Conservation (phyloP, 2,113 vertebrate species). For the Lampris megalopsis region DNA sequence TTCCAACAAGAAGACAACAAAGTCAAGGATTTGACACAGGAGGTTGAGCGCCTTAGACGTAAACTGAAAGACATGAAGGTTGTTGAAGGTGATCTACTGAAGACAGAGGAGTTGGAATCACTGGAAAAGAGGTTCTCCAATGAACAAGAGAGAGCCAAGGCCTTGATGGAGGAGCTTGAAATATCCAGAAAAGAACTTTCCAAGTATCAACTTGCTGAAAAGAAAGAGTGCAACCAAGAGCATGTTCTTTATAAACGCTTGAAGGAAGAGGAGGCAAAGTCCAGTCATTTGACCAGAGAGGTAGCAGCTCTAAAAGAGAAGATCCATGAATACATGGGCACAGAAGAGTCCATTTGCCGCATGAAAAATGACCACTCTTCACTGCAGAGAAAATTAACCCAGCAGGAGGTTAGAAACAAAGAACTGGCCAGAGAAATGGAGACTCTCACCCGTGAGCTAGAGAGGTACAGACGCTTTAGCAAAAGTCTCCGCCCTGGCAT, state of each 20-base stretch:
- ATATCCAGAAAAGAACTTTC: slow-evolving; percentile 89
- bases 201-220: slow-evolving; percentile 92
- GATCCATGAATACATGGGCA: slow-evolving; percentile 93
- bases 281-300: slow-evolving; percentile 91
- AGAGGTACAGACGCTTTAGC: slow-evolving; percentile 91
- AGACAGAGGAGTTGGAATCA: slow-evolving; percentile 91
- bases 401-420: slow-evolving; percentile 94
- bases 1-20: slow-evolving; percentile 96
- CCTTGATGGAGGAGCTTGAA: slow-evolving; percentile 91
- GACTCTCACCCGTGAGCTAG: slow-evolving; percentile 91
- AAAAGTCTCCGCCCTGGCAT: slow-evolving; percentile 89
- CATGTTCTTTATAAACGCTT: slow-evolving; percentile 91
- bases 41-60: slow-evolving; percentile 91
- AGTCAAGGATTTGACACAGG: slow-evolving; percentile 94
- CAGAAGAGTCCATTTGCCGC: slow-evolving; percentile 91
- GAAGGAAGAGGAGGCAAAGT: slow-evolving; percentile 94
- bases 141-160: slow-evolving; percentile 89
- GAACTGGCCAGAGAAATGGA: slow-evolving; percentile 95
- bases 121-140: slow-evolving; percentile 89
- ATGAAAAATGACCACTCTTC: slow-evolving; percentile 89
- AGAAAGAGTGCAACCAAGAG: slow-evolving; percentile 91
- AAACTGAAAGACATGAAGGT: slow-evolving; percentile 95
- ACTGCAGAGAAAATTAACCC: slow-evolving; percentile 92
- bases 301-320: slow-evolving; percentile 95
- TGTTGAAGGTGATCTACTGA: slow-evolving; percentile 92